Conservation (phyloP, 2,113 vertebrate species). For the Corythoichthys intestinalis region DNA sequence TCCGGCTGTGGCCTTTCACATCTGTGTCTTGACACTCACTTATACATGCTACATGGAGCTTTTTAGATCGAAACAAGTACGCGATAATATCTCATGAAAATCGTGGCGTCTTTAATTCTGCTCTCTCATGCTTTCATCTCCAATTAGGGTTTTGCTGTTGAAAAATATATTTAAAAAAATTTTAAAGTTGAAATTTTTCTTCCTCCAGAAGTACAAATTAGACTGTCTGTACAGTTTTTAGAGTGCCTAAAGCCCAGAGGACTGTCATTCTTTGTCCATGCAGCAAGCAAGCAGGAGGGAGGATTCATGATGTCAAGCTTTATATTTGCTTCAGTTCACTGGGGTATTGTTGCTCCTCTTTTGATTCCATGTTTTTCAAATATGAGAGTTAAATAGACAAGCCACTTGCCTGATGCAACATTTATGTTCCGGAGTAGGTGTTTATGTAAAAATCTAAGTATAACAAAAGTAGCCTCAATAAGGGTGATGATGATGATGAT, state of each 20-base stretch:
- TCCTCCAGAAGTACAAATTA: conserved; percentile 47
- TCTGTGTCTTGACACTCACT: too few species aligned
- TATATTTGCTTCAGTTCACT: conserved; percentile 20
- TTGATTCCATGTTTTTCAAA: conserved; percentile 62
- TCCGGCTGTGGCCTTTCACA: too few species aligned
- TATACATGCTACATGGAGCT: too few species aligned
- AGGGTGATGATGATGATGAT: conserved; percentile 46
- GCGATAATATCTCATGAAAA: too few species aligned
- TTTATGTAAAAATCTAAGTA: conserved; percentile 85
- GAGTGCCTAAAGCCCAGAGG: conserved; percentile 64
- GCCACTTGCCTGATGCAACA: conserved; percentile 55
- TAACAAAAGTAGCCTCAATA: conserved; percentile 77
- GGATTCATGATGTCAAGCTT: conserved; percentile 80
- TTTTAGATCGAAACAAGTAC: too few species aligned
- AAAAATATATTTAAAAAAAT: too few species aligned
- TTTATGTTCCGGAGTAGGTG: conserved; percentile 76
- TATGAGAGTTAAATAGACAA: conserved; percentile 50
- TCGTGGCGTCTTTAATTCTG: too few species aligned
- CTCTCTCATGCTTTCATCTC: too few species aligned
- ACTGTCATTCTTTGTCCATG: conserved; percentile 78
- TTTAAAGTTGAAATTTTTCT: too few species aligned
- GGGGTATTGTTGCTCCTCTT: conserved; percentile 11
- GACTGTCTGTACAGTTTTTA: conserved; percentile 75
- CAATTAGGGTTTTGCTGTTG: too few species aligned
- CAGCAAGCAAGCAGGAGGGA: conserved; percentile 54